These are phyloP conservation scores for Drosophila mimetica DNA, from an alignment of 2,888 invertebrate species.

Conservation along the genomic window DNA sequence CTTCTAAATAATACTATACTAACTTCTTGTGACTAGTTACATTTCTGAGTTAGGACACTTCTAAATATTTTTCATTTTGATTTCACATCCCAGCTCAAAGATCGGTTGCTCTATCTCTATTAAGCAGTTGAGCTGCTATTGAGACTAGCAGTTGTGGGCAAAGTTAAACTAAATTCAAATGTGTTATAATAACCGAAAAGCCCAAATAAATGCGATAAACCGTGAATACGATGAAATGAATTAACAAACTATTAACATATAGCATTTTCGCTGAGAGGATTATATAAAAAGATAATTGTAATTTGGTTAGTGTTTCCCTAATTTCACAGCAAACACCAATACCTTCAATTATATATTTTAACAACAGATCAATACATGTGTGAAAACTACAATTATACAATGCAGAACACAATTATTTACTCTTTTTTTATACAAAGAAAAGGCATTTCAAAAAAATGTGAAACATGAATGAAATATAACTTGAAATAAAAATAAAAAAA, in stretches of 20 bases:
- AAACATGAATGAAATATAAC: constrained; percentile 82
- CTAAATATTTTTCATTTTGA: constrained; percentile 13
- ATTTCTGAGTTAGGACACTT: constrained; percentile 20
- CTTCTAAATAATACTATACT: constrained; percentile 48
- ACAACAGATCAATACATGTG: constrained; percentile 65
- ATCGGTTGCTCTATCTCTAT: constrained; percentile 16
- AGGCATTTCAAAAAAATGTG: constrained; percentile 77
- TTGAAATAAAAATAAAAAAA: constrained; percentile 77
- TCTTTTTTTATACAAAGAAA: constrained; percentile 82
- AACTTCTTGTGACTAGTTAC: constrained; percentile 56
- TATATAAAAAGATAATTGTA: constrained; percentile 41
- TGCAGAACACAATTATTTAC: constrained; percentile 72
- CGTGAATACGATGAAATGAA: constrained; percentile 64
- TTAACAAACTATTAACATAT: constrained; percentile 75
- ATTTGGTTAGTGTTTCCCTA: constrained; percentile 69
- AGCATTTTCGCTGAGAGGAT: constrained; percentile 71
- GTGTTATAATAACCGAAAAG: constrained; percentile 55
- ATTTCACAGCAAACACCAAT: constrained; percentile 52
- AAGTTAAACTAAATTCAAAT: constrained; percentile 60
- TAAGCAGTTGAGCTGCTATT: constrained; percentile 67
- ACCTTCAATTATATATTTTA: constrained; percentile 66
- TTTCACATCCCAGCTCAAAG: constrained; percentile 11
- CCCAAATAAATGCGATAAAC: constrained; percentile 40
- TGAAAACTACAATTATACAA: constrained; percentile 71
- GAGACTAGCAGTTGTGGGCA: constrained; percentile 36